Evolutionary conservation across 2,113 vertebrate genomes (phyloP), one percentile per base, ranked within the genome.

Genomic region (Conger conger): DNA sequence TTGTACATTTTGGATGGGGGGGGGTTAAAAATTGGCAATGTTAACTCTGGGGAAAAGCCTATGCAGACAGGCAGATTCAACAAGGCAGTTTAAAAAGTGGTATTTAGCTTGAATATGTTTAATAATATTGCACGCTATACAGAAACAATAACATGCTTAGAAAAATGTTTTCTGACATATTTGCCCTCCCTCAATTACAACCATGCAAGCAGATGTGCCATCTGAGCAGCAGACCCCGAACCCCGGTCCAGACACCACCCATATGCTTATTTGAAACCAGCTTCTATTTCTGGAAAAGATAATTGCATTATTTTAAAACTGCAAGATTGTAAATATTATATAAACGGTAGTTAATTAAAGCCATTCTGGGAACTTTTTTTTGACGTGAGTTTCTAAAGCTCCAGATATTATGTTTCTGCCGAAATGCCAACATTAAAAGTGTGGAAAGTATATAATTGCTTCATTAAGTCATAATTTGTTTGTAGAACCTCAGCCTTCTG

Each of bases 21-120:
- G 9, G 60, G n/a, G 87, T 84, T 88, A 80, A 33, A 87, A 57
- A 63, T 86, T 86, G 82, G 38, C 27, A 42, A 53, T n/a, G 81
- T 82, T 86, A 37, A 81, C 18, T 15, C 73, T 77, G 78, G 84
- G 80, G 80, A 85, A 54, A 86, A 45, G 86, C 36, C 81, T 60
- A 79, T 82, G 79, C 9, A 63, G 27, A 63, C 27, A 15, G 11
- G 68, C 68, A 63, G 27, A 63, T 33, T 8, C 2, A 73, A 30
- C 2, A 73, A 30, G n/a, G 68, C n/a, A 7, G 45, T 50, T 50
- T 50, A 50, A 13, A 50, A 50, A 50, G 45, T 50, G 45, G 45
- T 13, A 50, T 50, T 50, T 50, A 50, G 45, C 45, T 50, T 9
- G 11, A 50, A 50, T 50, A 50, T 50, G 0, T 13, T 50, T 50